Evolutionary conservation across 2,888 invertebrate genomes (phyloP).

Genomic region (Drosophila nigritarsus): DNA sequence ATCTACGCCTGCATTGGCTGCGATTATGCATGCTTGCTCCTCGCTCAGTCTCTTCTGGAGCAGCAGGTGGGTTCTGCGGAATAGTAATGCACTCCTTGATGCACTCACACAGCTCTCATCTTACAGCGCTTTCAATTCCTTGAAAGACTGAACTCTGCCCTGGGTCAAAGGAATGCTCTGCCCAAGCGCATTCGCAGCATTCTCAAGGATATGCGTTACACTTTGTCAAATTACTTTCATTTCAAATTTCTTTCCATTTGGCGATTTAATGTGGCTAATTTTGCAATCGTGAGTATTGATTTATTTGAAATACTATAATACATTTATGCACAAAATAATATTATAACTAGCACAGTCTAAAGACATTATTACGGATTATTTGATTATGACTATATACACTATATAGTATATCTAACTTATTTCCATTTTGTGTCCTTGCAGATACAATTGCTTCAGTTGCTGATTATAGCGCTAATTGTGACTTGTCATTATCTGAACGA

Average conservation of each 20-base stretch:
- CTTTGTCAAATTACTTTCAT: slow-evolving; percentile 28
- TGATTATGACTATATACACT: neutral
- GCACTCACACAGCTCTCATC: neutral
- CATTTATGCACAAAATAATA: neutral
- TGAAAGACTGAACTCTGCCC: slow-evolving; percentile 6
- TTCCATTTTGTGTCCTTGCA: slow-evolving; percentile 6
- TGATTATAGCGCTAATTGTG: slow-evolving; percentile 53
- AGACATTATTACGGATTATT: neutral
- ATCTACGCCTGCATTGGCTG: slow-evolving; percentile 78
- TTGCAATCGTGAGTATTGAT: slow-evolving; percentile 33
- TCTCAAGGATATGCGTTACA: slow-evolving; percentile 47
- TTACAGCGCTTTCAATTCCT: slow-evolving; percentile 47
- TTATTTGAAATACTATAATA: neutral
- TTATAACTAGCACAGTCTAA: neutral
- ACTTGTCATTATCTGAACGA: slow-evolving; percentile 46
- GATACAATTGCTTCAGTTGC: slow-evolving; percentile 43
- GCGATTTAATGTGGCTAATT: slow-evolving; percentile 47
- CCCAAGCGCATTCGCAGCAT: slow-evolving; percentile 39
- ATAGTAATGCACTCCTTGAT: neutral
- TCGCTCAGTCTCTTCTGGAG: slow-evolving; percentile 52
- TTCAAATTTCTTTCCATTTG: slow-evolving; percentile 45
- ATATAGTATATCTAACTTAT: neutral
- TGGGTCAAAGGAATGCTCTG: slow-evolving; percentile 21
- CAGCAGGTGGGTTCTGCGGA: slow-evolving; percentile 54
- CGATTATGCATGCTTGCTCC: slow-evolving; percentile 75